Conservation (phyloP, 2,888 invertebrate genomes). For the Apocheima hispidaria region DNA sequence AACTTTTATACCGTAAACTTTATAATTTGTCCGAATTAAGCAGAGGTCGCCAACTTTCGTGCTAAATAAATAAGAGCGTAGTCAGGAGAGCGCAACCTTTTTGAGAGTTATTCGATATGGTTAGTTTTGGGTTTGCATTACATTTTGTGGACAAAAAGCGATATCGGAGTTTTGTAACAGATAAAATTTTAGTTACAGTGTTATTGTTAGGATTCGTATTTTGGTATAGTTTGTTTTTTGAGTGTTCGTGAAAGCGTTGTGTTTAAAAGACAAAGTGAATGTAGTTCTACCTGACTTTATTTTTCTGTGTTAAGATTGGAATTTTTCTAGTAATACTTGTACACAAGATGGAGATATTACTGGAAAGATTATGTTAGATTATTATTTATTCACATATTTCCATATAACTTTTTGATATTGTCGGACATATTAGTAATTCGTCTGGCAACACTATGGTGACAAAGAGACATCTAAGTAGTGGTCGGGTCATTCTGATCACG, state of each 20-base stretch:
- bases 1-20: slow-evolving; percentile 40
- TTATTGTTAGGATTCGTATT: not conserved
- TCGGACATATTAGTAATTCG: no score
- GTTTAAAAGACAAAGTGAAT: no score
- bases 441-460: no score
- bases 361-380: no score
- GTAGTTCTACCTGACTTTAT: no score
- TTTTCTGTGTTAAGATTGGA: no score
- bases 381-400: no score
- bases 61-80: slow-evolving; percentile 44
- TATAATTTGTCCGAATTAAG: slow-evolving; percentile 36
- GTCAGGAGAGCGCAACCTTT: slow-evolving; percentile 35
- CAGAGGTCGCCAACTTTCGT: slow-evolving; percentile 36
- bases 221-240: not conserved
- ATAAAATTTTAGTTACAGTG: slow-evolving; percentile 2
- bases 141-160: slow-evolving; percentile 17
- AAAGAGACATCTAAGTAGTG: no score
- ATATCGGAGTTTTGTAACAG: slow-evolving; percentile 16
- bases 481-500: no score
- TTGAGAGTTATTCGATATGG: slow-evolving; percentile 43
- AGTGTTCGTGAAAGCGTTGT: not conserved
- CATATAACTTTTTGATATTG: no score
- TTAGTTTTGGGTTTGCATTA: slow-evolving; percentile 27
- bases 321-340: no score
- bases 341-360: no score